Base-by-base conservation (phyloP, 2,888 invertebrate genomes). In the Acronicta psi region DNA sequence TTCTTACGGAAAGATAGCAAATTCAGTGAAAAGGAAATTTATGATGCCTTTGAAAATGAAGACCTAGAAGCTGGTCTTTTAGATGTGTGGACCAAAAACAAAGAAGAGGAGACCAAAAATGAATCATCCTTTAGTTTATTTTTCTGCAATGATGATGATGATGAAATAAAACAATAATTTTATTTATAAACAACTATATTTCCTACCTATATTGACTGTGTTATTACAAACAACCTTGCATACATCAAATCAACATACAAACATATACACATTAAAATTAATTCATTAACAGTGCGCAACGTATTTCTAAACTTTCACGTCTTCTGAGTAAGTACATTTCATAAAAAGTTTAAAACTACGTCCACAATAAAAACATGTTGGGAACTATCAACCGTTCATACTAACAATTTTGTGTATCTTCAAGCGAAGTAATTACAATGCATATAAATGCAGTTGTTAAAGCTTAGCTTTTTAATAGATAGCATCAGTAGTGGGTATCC, bases 171-270 rank as follows among this genome's bases (percentile, higher is more conserved):
- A 89, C 75, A 79, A 61, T n/a, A 46, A 42, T 61, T 61, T 77
- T 79, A 80, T 72, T 76, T 74, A 81, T 86, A 88, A 89, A 88
- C 86, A 86, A 85, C 89, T 91, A 88, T 92, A 91, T 88, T 92
- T 87, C 83, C 89, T 92, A 89, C 81, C 85, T 91, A 90, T 79
- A 83, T 34, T 87, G 86, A 89, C 87, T 81, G 77, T 82, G 79
- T 80, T 81, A 81, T 73, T 71, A 86, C 82, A 84, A 76, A 76
- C 77, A 73, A 76, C 67, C 81, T 73, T 71, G 60, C 80, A 71
- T 70, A 72, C 79, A 75, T 76, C 64, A 76, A 78, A 67, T 74
- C 77, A 79, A 65, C 77, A 79, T 78, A 81, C 80, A 81, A 77
- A 82, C 80, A 81, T 81, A 77, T 82, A 82, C 77, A 83, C 84